Evolutionary conservation across 2,888 invertebrate genomes (phyloP).

Genomic region (Teleiodes luculella): DNA sequence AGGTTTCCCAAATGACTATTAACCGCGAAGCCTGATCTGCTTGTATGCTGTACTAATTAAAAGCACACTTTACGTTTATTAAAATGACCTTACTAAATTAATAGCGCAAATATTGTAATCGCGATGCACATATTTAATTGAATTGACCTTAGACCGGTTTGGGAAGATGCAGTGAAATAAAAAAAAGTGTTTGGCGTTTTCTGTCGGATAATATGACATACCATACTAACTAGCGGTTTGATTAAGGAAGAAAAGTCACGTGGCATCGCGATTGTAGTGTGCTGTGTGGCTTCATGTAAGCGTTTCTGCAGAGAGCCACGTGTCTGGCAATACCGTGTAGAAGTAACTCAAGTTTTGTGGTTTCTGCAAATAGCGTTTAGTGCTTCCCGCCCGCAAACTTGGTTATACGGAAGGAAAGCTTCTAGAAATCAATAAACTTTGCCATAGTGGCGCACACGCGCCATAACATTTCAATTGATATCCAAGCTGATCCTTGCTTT

Average conservation of each 20-base stretch:
- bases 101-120: background rate
- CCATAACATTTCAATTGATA: background rate
- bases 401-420: constrained; percentile 37
- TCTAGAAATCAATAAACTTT: constrained; percentile 35
- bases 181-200: too few species aligned
- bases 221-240: background rate
- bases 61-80: constrained; percentile 1
- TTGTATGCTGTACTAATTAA: constrained; percentile 3
- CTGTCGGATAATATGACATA: too few species aligned
- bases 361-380: constrained; percentile 64
- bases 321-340: constrained; percentile 21
- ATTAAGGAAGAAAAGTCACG: background rate
- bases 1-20: too few species aligned
- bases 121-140: too few species aligned
- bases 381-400: constrained; percentile 41
- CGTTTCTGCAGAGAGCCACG: background rate
- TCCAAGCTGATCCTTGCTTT: background rate
- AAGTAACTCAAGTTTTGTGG: constrained; percentile 48
- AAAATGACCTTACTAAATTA: constrained; percentile 6
- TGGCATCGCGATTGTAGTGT: background rate
- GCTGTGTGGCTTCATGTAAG: background rate
- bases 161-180: too few species aligned
- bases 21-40: too few species aligned
- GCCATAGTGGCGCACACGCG: background rate
- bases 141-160: too few species aligned